Base-by-base conservation (phyloP, 2,888 invertebrate species). In the Herminia tarsipennalis region DNA sequence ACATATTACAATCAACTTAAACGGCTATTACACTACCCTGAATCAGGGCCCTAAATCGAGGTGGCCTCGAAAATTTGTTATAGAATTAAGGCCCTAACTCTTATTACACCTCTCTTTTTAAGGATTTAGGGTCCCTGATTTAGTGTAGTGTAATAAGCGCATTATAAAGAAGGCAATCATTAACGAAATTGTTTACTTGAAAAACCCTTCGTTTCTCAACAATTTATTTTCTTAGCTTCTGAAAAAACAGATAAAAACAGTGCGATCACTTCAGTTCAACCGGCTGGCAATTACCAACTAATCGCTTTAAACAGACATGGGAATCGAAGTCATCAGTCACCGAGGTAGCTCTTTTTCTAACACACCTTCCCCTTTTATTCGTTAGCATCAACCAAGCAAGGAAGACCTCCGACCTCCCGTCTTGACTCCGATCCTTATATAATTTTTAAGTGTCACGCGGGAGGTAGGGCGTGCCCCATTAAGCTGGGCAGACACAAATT, bases 311-410 rank as follows among this genome's bases (percentile, higher is more conserved):
- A 73, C 68, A 66, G 69, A 77, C 76, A 78, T 83, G 81, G 76
- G 82, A 84, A 82, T 71, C 63, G 42, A 60, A 67, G 64, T 68
- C 70, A 78, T 79, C 73, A 74, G 70, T 76, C 70, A 72, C 66
- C 65, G 62, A 69, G 47, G 61, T 46, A 55, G 53, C 66, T 60
- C 69, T 78, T 82, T 81, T 79, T 76, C 69, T 64, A 68, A 67
- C 63, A 55, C 66, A 70, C 71, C 70, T 75, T 72, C 74, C 76
- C 75, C 76, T 73, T 75, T 78, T 73, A 74, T 75, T 74, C 66
- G 50, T 52, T 58, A 53, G 59, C 55, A 37, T 30, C 56, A 52
- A 46, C 75, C 74, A 76, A 42, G 58, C 39, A 52, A 64, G 35
- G 5, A 42, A 74, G 78, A 73, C 54, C 74, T 62, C 47, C 36